Conservation (phyloP, 2,888 invertebrate species). For the Rugalucina vietnamica region DNA sequence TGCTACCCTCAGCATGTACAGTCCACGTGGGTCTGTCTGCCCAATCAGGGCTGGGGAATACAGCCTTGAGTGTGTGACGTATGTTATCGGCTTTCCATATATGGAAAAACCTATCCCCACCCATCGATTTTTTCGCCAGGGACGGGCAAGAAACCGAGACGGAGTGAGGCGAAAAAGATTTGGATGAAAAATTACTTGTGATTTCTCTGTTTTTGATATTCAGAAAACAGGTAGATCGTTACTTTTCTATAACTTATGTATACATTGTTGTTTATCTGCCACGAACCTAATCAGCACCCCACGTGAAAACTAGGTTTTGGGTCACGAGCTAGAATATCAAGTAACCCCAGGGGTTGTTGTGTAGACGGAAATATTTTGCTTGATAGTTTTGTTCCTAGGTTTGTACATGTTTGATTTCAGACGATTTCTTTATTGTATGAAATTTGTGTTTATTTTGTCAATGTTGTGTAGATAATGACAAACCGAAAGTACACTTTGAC, state of each 20-base stretch:
- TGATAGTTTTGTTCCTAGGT: neutral
- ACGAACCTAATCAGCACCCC: neutral
- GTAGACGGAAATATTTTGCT: neutral
- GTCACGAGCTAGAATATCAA: neutral
- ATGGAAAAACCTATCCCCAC: constrained; percentile 75
- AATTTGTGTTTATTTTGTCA: too few species aligned
- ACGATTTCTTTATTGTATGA: too few species aligned
- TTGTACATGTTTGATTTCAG: neutral
- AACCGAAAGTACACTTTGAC: constrained; percentile 4
- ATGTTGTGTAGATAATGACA: too few species aligned
- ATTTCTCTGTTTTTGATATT: neutral
- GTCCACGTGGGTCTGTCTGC: constrained; percentile 76
- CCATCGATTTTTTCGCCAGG: constrained; percentile 69
- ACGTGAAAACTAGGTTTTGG: neutral
- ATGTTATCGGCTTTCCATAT: constrained; percentile 64
- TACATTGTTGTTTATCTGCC: neutral
- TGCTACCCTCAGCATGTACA: constrained; percentile 72
- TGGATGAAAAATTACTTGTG: neutral
- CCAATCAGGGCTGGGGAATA: constrained; percentile 73
- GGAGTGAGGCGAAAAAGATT: constrained; percentile 4
- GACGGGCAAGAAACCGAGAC: constrained; percentile 55
- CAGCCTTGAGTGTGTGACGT: constrained; percentile 37
- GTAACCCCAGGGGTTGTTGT: constrained; percentile 5
- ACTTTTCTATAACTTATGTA: neutral
- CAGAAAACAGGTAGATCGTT: neutral